Base-by-base conservation (phyloP, 2,113 vertebrate species). In the Willisornis vidua region DNA sequence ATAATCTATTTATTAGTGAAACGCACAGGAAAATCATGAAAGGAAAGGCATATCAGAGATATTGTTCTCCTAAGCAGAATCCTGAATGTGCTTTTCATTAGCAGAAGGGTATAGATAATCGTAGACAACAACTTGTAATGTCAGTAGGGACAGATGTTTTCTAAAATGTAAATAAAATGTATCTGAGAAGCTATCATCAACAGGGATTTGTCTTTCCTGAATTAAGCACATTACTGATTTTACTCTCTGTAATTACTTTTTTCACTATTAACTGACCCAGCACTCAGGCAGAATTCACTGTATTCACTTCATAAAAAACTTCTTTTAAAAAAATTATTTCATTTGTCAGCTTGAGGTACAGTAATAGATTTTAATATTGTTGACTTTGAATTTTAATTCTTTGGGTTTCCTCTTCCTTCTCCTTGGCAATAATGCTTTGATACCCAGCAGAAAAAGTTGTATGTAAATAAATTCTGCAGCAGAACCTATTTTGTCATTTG, bases 71-170 rank as follows among this genome's bases (percentile, higher is more conserved):
- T 77, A 19, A 68, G 45, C 29, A 89, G 61, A 90, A 75, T 31
- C 13, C 9, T 84, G 65, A 92, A 92, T 84, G 17, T 51, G 61
- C 39, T 84, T 92, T 90, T 86, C 65, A 78, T 48, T 78, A 78
- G 46, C 1, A 5, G 81, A 91, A 92, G 31, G 31, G 58, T 77
- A 61, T 8, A 82, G 76, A 89, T 85, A 94, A 94, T 89, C 6
- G 1, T 19, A 87, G 67, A 43, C 87, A 93, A 85, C 58, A 84
- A 87, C 71, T 91, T 87, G 49, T 39, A 79, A 41, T 87, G 72
- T 83, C 57, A 79, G 58, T 37, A 75, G 46, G 25, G 91, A 91
- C 85, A 95, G 87, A 94, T 96, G 87, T 93, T 94, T 93, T 66
- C 62, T 76, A 76, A 87, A 85, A 87, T 76, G 66, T 70, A 91